Base-by-base conservation (phyloP, 2,113 vertebrate species). In the Pygoscelis adeliae region DNA sequence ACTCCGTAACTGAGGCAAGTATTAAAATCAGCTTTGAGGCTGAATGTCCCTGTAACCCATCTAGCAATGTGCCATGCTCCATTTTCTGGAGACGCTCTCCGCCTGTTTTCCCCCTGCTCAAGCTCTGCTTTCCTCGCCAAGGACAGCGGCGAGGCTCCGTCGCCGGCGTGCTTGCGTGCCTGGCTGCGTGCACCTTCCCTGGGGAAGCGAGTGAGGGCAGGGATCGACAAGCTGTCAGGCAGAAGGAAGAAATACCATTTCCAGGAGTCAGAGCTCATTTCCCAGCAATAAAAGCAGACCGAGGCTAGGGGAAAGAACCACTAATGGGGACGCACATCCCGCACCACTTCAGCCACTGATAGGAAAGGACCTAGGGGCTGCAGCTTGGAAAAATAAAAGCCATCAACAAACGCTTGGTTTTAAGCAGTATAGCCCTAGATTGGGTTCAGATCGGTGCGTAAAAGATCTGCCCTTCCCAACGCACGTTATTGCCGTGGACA, bases 201-300 rank as follows among this genome's bases (percentile, higher is more conserved):
- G 7, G 83, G 88, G 93, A 83, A 15, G 66, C 0, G 5, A 58
- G 53, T 2, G 0, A 94, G 96, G 88, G 90, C 93, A 90, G 85
- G 76, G 86, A 96, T 86, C 38, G 46, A 92, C 22, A 34, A 66
- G 85, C 90, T 97, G 95, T 69, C 96, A 90, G 90, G 76, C 80
- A 94, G 82, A 47, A 58, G 93, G 90, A 90, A 92, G 83, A 93
- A 96, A 94, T 81, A 71, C 65, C 90, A 71, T 72, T 95, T 83
- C 88, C 83, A 81, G 63, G 89, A 96, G 90, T 62, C 92, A 92
- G 88, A 95, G 88, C 90, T 95, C 94, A 83, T 93, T 92, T 93
- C 87, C 83, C 90, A 92, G 94, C 83, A 87, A 81, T 89, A 92
- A 93, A 86, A 90, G 38, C 52, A 42, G 63, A 36, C 7, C 8